phyloP scores from a whole-genome alignment of 2,797 vertebrate species.

The Notolepis coatsorum region DNA sequence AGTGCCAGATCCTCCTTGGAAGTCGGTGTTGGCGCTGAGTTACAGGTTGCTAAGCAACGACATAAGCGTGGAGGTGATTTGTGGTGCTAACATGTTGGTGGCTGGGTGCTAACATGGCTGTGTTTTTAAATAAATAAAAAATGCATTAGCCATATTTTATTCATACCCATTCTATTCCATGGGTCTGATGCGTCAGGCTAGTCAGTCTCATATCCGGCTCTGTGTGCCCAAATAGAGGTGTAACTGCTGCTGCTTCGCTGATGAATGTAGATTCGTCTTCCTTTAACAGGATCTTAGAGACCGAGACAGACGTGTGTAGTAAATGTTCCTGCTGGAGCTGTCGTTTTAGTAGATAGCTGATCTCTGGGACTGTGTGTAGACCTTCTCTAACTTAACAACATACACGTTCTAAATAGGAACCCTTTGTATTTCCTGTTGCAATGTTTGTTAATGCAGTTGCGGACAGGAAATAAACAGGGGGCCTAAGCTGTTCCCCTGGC shows the following conservation, averaged over 20 bases:
- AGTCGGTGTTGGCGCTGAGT: slow-evolving; percentile 71
- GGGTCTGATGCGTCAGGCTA: no score
- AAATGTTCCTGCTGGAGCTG: slow-evolving; percentile 36
- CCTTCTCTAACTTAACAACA: no score
- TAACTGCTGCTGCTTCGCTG: slow-evolving; percentile 80
- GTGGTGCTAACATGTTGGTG: slow-evolving; percentile 78
- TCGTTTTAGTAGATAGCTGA: slow-evolving; percentile 33
- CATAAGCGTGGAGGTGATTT: slow-evolving; percentile 71
- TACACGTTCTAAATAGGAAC: no score
- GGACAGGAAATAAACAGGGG: no score
- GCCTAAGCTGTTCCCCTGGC: no score
- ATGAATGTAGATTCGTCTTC: slow-evolving; percentile 85
- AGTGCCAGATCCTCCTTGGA: slow-evolving; percentile 80
- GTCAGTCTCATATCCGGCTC: slow-evolving; percentile 65
- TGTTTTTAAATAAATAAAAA: slow-evolving; percentile 61
- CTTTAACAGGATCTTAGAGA: slow-evolving; percentile 71
- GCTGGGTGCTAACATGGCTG: slow-evolving; percentile 78
- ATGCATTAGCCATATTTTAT: slow-evolving; percentile 74
- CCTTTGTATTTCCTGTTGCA: no score
- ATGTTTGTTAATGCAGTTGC: no score
- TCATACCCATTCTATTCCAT: slow-evolving; percentile 62
- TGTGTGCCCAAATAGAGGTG: slow-evolving; percentile 73
- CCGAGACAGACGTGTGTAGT: slow-evolving; percentile 26
- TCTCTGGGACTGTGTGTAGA: slow-evolving; percentile 22
- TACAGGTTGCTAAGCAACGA: slow-evolving; percentile 62